Evolutionary conservation across 2,113 vertebrate genomes (phyloP).

Genomic region (Sorex araneus): DNA sequence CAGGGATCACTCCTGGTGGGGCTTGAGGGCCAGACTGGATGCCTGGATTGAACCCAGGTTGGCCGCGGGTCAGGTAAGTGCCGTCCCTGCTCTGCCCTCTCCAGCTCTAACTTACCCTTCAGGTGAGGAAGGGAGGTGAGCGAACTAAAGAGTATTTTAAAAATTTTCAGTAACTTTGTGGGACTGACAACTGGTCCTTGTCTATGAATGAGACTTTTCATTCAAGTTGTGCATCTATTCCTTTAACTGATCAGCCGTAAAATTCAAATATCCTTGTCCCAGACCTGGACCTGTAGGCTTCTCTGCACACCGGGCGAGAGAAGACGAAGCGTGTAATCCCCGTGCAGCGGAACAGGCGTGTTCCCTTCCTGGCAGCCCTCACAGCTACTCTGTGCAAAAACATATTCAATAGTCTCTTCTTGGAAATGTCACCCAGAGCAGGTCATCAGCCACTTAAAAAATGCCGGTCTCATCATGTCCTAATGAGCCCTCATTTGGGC

Average conservation of each 20-base stretch:
- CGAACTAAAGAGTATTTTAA: background rate
- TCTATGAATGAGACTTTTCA: background rate
- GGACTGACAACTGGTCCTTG: background rate
- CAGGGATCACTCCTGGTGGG: no score
- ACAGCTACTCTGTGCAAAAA: slow-evolving; percentile 32
- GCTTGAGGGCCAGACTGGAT: no score
- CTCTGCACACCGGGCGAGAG: background rate
- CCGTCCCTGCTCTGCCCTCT: no score
- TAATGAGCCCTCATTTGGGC: slow-evolving; percentile 19
- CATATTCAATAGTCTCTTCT: background rate
- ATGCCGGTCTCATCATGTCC: background rate
- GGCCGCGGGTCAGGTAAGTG: no score
- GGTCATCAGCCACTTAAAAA: background rate
- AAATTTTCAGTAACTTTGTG: background rate
- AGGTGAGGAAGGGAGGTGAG: background rate
- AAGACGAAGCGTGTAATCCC: background rate
- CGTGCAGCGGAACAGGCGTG: background rate
- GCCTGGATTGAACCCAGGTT: no score
- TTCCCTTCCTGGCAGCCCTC: background rate
- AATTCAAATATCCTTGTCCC: background rate
- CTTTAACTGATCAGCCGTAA: background rate
- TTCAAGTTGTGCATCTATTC: slow-evolving; percentile 17
- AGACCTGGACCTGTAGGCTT: background rate
- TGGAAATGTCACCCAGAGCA: slow-evolving; percentile 48
- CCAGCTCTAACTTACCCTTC: background rate